phyloP scores from a whole-genome alignment of 2,113 vertebrate genomes.

The Anarrhichthys ocellatus region DNA sequence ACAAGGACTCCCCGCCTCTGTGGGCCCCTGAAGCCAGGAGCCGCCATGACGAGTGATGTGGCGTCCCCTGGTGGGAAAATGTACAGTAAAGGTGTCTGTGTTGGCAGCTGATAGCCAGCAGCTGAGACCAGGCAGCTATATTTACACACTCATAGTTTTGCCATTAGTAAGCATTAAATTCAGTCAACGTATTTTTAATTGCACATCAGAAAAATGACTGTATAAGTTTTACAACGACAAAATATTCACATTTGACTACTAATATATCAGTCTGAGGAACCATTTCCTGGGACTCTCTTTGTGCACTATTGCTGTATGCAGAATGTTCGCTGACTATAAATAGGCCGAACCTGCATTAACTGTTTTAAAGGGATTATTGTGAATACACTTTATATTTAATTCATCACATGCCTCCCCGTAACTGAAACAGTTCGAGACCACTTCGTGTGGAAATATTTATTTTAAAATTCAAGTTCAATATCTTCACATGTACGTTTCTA shows the following conservation, averaged over 20 bases:
- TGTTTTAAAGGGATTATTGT: constrained; percentile 20
- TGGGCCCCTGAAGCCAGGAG: constrained; percentile 12
- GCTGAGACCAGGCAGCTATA: constrained; percentile 59
- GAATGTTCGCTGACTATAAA: constrained; percentile 43
- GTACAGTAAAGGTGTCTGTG: constrained; percentile 14
- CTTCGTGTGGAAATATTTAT: constrained; percentile 60
- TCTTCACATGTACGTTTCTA: constrained; percentile 49
- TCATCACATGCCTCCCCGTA: constrained; percentile 6
- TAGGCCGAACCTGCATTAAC: constrained; percentile 16
- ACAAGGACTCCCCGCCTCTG: neutral
- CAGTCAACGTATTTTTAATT: constrained; percentile 50
- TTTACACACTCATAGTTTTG: constrained; percentile 52
- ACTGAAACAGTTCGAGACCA: constrained; percentile 34
- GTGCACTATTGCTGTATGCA: constrained; percentile 36
- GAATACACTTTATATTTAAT: constrained; percentile 18
- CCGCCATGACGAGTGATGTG: constrained; percentile 61
- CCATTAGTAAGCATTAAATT: constrained; percentile 33
- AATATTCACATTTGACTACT: constrained; percentile 59
- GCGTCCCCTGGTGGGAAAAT: constrained; percentile 77
- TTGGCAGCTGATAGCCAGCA: constrained; percentile 61
- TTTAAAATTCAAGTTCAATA: constrained; percentile 67
- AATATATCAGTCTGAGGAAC: constrained; percentile 46
- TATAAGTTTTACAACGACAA: constrained; percentile 48
- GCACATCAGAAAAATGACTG: constrained; percentile 39
- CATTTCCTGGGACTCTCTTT: constrained; percentile 9